Conservation (phyloP, 2,888 invertebrate species). For the Cylindroiulus punctatus region DNA sequence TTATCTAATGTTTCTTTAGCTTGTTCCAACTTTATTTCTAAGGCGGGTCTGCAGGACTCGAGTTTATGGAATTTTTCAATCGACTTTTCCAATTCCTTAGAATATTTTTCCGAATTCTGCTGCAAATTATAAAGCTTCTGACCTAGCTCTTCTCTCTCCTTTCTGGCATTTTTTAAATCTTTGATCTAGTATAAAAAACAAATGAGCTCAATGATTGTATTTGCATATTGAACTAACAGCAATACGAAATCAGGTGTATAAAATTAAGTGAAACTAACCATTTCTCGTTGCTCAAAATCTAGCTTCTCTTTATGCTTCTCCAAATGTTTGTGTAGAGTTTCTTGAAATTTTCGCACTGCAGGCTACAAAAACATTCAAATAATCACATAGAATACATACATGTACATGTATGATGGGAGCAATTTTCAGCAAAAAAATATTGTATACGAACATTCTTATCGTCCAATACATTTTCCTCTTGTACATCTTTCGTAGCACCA, state of each 20-base stretch:
- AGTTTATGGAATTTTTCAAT: not conserved
- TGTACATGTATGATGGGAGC: no score
- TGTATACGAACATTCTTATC: not conserved
- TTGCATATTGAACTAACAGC: not conserved
- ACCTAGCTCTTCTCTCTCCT: conserved; percentile 52
- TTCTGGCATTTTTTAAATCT: conserved; percentile 47
- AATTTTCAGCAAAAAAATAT: no score
- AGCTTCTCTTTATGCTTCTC: conserved; percentile 53
- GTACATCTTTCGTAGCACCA: not conserved
- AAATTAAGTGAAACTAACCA: conserved; percentile 9
- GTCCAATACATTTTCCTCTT: not conserved
- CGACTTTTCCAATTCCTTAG: not conserved
- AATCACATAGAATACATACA: no score
- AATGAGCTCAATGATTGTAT: not conserved
- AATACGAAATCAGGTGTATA: not conserved
- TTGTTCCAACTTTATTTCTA: conserved; percentile 32
- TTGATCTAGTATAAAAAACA: conserved; percentile 46
- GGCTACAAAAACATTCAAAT: no score
- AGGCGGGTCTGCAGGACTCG: conserved; percentile 11
- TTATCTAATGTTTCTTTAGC: conserved; percentile 23
- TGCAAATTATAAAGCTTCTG: conserved; percentile 46
- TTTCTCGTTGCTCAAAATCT: conserved; percentile 50
- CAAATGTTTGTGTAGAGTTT: conserved; percentile 49
- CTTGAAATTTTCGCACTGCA: conserved; percentile 48
- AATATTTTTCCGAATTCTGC: not conserved